phyloP scores from a whole-genome alignment of 2,113 vertebrate species.

The Cheirogaleus medius region DNA sequence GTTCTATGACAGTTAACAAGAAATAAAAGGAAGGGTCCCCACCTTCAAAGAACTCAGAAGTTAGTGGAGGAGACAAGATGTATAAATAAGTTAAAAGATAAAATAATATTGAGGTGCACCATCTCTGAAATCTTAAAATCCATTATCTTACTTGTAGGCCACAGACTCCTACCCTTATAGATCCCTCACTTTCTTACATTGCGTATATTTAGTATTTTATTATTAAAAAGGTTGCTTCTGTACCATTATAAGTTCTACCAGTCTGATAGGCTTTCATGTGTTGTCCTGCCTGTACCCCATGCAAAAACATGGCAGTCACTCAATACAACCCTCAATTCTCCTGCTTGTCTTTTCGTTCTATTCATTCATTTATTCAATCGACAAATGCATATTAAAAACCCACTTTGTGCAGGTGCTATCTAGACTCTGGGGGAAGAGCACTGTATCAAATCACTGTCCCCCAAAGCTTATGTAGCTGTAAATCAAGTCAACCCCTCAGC shows the following conservation, averaged over 20 bases:
- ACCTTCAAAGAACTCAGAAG: neutral
- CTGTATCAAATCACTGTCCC: neutral
- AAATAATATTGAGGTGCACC: neutral
- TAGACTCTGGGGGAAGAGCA: neutral
- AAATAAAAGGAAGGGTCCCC: neutral
- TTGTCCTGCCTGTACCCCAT: neutral
- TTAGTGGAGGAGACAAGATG: neutral
- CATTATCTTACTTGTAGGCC: neutral
- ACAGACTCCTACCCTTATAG: neutral
- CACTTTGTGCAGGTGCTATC: neutral
- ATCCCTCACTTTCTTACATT: neutral
- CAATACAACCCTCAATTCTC: neutral
- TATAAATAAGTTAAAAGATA: slow-evolving; percentile 6
- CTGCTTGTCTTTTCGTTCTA: neutral
- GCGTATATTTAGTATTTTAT: neutral
- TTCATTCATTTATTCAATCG: neutral
- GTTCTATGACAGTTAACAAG: neutral
- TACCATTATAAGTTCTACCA: neutral
- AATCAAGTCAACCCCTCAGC: neutral
- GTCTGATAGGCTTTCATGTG: neutral
- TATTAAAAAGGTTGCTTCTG: neutral
- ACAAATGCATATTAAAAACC: neutral
- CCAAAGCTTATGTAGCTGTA: neutral
- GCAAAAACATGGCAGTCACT: neutral
- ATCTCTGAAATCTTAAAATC: neutral